These are phyloP conservation scores for Boloria selene DNA, from an alignment of 2,888 invertebrate genomes.

Conservation along the genomic window DNA sequence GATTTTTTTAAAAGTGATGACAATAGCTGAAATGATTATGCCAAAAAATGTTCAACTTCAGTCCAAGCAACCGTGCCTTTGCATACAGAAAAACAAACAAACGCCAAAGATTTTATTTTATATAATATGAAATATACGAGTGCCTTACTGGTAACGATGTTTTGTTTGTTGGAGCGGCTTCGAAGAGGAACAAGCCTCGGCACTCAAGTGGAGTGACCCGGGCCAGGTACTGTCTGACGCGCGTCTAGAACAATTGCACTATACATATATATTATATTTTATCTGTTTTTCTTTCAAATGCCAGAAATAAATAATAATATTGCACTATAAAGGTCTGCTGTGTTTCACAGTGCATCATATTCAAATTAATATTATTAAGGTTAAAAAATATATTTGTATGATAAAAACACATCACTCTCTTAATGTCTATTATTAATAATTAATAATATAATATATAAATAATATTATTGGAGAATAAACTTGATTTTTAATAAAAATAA, in stretches of 20 bases:
- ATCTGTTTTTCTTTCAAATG: too few relatives aligned
- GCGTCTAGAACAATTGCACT: slow-evolving; percentile 65
- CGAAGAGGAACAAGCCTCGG: slow-evolving; percentile 86
- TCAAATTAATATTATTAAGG: neutral
- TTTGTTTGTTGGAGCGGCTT: slow-evolving; percentile 69
- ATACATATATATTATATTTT: neutral
- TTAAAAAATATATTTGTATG: too few relatives aligned
- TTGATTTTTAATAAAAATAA: too few relatives aligned
- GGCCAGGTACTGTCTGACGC: slow-evolving; percentile 88
- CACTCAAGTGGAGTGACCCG: slow-evolving; percentile 90
- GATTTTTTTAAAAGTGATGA: neutral
- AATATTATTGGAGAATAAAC: too few relatives aligned
- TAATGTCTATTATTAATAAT: too few relatives aligned
- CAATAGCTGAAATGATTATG: neutral
- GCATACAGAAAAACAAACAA: slow-evolving; percentile 47
- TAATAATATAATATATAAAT: too few relatives aligned
- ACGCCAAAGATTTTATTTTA: slow-evolving; percentile 78
- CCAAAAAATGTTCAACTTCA: neutral
- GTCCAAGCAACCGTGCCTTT: neutral
- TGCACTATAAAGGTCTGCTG: neutral
- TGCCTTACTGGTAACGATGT: slow-evolving; percentile 81
- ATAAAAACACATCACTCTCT: too few relatives aligned
- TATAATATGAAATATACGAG: slow-evolving; percentile 80
- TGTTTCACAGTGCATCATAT: neutral
- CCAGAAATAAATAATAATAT: too few relatives aligned